phyloP scores from a whole-genome alignment of 2,797 vertebrate species.

The Acipenser transmontanus region DNA sequence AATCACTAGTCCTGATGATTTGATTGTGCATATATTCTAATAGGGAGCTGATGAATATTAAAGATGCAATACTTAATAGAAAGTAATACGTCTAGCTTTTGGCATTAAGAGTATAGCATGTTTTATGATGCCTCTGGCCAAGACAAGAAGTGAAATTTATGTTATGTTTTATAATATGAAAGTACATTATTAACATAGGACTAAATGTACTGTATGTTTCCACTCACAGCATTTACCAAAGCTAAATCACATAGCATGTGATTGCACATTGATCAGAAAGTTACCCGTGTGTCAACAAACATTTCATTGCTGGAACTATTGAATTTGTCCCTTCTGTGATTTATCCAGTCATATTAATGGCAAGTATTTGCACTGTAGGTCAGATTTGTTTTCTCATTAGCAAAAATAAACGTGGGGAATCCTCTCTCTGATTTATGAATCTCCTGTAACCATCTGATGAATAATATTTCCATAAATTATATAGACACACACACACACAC shows the following conservation, averaged over 20 bases:
- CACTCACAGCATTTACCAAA: conserved; percentile 45
- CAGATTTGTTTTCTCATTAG: too few species aligned
- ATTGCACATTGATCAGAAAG: conserved; percentile 51
- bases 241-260: conserved; percentile 28
- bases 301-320: conserved; percentile 2
- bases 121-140: conserved; percentile 54
- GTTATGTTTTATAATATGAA: conserved; percentile 50
- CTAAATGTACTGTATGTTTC: conserved; percentile 29
- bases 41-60: conserved; percentile 72
- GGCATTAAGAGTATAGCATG: conserved; percentile 44
- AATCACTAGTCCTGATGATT: conserved; percentile 65
- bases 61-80: conserved; percentile 66
- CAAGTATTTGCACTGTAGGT: too few species aligned
- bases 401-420: too few species aligned
- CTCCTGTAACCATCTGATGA: too few species aligned
- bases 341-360: too few species aligned
- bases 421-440: too few species aligned
- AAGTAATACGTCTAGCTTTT: conserved; percentile 58
- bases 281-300: conserved; percentile 33
- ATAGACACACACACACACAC: too few species aligned
- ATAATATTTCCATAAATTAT: too few species aligned
- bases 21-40: conserved; percentile 68
- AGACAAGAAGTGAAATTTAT: conserved; percentile 39
- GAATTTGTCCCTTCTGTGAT: too few species aligned
- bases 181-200: conserved; percentile 57